Percentiles rank a stretch among this genome's conserved stretches.
phyloP scores from a whole-genome alignment of 2,113 vertebrate genomes.

The Catharus bicknelli region DNA sequence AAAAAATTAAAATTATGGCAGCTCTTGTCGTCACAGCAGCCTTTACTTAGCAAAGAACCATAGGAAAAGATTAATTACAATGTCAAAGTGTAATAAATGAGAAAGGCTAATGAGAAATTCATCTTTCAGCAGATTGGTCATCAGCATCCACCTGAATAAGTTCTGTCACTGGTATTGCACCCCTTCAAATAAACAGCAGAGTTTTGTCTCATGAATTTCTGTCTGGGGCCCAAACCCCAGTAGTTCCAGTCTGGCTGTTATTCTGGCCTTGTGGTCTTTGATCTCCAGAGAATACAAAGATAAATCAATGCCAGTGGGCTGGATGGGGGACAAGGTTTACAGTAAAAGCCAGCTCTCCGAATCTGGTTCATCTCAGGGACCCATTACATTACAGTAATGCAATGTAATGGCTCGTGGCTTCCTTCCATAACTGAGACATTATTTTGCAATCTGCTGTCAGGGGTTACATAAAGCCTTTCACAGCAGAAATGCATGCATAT shows the following conservation, averaged over 20 bases:
- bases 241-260: not conserved
- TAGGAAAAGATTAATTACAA: constrained; percentile 8
- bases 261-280: not conserved
- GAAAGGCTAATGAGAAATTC: not conserved
- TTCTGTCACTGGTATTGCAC: not conserved
- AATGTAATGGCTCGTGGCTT: constrained; percentile 15
- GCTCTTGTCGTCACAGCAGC: not conserved
- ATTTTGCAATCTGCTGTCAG: not conserved
- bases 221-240: not conserved
- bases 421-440: not conserved
- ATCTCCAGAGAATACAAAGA: not conserved
- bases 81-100: not conserved
- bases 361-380: not conserved
- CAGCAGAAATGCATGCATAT: not conserved
- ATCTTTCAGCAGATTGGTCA: not conserved
- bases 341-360: constrained; percentile 6
- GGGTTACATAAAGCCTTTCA: not conserved
- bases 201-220: not conserved
- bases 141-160: not conserved
- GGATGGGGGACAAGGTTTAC: not conserved
- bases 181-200: not conserved
- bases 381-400: constrained; percentile 28
- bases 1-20: not conserved
- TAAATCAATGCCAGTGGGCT: not conserved
- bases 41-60: not conserved